These are phyloP conservation scores for Basileuterus tristriatus DNA, from an alignment of 2,797 vertebrate genomes.

Conservation along the genomic window DNA sequence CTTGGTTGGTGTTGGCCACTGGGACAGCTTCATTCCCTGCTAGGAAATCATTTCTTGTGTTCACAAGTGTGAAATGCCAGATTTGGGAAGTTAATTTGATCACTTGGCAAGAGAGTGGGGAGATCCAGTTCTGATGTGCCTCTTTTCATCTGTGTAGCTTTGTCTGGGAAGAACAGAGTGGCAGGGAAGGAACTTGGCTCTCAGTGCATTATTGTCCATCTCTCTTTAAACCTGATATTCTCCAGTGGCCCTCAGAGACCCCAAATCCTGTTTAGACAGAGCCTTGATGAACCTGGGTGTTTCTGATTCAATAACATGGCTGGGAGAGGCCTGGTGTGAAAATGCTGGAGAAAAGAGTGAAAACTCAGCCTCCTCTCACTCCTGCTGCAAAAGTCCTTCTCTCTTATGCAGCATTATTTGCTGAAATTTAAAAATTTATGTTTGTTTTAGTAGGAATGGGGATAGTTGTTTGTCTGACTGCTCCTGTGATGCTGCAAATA, in stretches of 20 bases:
- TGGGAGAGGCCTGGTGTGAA: neutral
- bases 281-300: neutral
- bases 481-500: neutral
- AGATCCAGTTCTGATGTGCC: neutral
- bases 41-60: slow-evolving; percentile 1
- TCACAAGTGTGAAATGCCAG: neutral
- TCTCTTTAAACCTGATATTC: slow-evolving; percentile 18
- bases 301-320: neutral
- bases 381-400: fast-evolving
- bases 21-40: neutral
- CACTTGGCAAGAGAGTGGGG: neutral
- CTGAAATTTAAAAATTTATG: neutral
- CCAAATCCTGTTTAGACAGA: neutral
- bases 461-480: neutral
- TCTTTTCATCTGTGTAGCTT: neutral
- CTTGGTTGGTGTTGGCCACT: neutral
- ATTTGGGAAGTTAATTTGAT: slow-evolving; percentile 28
- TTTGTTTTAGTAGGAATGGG: neutral
- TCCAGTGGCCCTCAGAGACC: neutral
- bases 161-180: neutral
- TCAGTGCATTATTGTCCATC: neutral
- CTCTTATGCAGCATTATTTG: neutral
- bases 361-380: neutral
- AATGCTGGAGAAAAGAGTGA: neutral
- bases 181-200: neutral